Evolutionary conservation across 1,140 invertebrate genomes (phyloP).

Genomic region (Telenomus remus): DNA sequence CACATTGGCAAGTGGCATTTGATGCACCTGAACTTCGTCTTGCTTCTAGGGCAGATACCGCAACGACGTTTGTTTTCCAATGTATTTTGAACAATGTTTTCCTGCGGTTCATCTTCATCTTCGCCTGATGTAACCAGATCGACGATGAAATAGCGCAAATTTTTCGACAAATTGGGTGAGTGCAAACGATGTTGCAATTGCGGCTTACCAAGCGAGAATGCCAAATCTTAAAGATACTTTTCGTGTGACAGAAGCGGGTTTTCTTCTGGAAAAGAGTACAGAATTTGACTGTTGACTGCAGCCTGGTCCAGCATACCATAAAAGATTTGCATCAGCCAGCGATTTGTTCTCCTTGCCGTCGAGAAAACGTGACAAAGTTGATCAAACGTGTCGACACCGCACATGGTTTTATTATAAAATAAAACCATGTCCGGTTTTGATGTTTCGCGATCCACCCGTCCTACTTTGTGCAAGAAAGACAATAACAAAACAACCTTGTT

Average conservation of each 20-base stretch:
- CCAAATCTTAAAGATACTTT: slow-evolving; percentile 5
- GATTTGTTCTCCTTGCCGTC: slow-evolving; percentile 51
- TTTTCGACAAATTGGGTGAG: background rate
- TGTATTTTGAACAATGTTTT: slow-evolving; percentile 1
- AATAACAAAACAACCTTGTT: slow-evolving; percentile 27
- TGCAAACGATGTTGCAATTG: slow-evolving; percentile 6
- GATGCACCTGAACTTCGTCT: slow-evolving; percentile 12
- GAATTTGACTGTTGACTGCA: slow-evolving; percentile 13
- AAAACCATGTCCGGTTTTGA: slow-evolving; percentile 59
- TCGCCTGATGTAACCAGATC: background rate
- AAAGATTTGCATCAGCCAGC: slow-evolving; percentile 64
- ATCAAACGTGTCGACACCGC: slow-evolving; percentile 64
- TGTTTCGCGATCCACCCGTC: slow-evolving; percentile 6
- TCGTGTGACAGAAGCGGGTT: slow-evolving; percentile 2
- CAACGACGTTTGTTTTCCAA: slow-evolving; percentile 12
- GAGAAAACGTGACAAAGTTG: slow-evolving; percentile 62
- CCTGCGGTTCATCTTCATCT: slow-evolving; percentile 3
- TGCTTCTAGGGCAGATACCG: slow-evolving; percentile 8
- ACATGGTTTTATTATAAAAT: slow-evolving; percentile 65
- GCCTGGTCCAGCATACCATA: slow-evolving; percentile 42
- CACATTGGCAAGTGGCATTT: slow-evolving; percentile 9
- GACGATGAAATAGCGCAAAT: slow-evolving; percentile 1
- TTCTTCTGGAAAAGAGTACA: slow-evolving; percentile 5
- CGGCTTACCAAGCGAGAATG: slow-evolving; percentile 3
- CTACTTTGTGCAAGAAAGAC: background rate